Base-by-base conservation (phyloP, 2,797 vertebrate species). In the Lagodon rhomboides region DNA sequence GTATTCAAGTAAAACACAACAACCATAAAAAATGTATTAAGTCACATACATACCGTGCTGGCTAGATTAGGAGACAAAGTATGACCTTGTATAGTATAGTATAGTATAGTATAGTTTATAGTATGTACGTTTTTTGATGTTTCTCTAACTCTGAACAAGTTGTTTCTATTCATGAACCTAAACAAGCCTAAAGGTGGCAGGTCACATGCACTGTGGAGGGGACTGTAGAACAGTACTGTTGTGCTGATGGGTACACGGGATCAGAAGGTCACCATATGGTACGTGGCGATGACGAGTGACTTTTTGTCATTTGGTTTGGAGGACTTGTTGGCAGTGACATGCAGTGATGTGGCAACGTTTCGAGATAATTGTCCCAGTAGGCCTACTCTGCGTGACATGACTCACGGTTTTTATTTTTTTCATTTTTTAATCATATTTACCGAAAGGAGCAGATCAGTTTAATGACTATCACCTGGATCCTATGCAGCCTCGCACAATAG, bases 401-500 rank as follows among this genome's bases (percentile, higher is more conserved):
- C 60, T 73, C 17, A n/a, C 22, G n/a, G n/a, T n/a, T n/a, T n/a
- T n/a, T 64, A 59, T 38, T 62, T 77, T 77, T 75, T 76, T 68
- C 15, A 51, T 15, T 27, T 70, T 69, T 63, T 56, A 53, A 79
- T 74, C 62, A 68, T 30, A 78, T 77, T 68, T 47, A 51, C 59
- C n/a, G 22, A 73, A 74, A 70, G 25, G 0, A 23, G 38, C 53
- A 17, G 30, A 78, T 82, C 17, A 47, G 17, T 82, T 84, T 65
- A 75, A 82, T 74, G 62, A 59, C 56, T 78, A 76, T 76, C 73
- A 84, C 73, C 74, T 79, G 80, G 55, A 43, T 50, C 46, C 43
- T 38, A 50, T 63, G 53, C 34, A 38, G 34, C 34, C 34, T 38
- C 34, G 10, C 34, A 38, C 34, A 38, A 38, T 38, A 38, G 34